Evolutionary conservation across 2,888 invertebrate species (phyloP).

Genomic region (Xiphydria camelus): DNA sequence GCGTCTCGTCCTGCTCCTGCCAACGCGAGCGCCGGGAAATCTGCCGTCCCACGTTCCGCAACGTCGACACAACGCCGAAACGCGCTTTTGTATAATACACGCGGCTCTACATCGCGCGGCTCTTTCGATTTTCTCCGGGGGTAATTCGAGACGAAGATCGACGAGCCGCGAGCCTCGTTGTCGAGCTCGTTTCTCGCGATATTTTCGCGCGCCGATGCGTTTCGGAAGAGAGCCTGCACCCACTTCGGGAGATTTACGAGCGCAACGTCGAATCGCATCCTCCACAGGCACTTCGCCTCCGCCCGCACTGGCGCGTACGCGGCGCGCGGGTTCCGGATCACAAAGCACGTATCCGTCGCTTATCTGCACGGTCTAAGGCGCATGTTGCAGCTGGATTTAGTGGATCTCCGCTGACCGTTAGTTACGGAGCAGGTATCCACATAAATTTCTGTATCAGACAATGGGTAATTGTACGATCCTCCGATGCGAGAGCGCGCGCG

Average conservation of each 20-base stretch:
- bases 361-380: conserved; percentile 49
- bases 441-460: conserved; percentile 58
- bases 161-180: neutral
- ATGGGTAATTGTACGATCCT: conserved; percentile 55
- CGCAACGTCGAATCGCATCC: conserved; percentile 21
- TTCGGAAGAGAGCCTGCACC: conserved; percentile 23
- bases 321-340: conserved; percentile 46
- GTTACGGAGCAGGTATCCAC: conserved; percentile 45
- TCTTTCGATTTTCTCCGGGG: too few species aligned
- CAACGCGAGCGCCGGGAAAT: too few species aligned
- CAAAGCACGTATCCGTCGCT: conserved; percentile 49
- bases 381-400: conserved; percentile 38
- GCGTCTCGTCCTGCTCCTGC: too few species aligned
- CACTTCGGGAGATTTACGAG: conserved; percentile 28
- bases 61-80: too few species aligned
- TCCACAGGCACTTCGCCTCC: conserved; percentile 15
- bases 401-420: conserved; percentile 43
- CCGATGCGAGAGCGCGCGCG: conserved; percentile 27
- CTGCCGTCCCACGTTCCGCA: too few species aligned
- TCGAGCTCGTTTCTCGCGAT: conserved; percentile 11
- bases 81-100: too few species aligned
- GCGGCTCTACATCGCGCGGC: too few species aligned
- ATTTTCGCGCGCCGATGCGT: conserved; percentile 33
- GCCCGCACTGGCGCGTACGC: too few species aligned
- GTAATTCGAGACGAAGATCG: too few species aligned